Percentiles rank a stretch among this genome's conserved stretches.
These are phyloP conservation scores for Paraescarpia echinospica DNA, from an alignment of 1,140 invertebrate genomes.

Conservation along the genomic window DNA sequence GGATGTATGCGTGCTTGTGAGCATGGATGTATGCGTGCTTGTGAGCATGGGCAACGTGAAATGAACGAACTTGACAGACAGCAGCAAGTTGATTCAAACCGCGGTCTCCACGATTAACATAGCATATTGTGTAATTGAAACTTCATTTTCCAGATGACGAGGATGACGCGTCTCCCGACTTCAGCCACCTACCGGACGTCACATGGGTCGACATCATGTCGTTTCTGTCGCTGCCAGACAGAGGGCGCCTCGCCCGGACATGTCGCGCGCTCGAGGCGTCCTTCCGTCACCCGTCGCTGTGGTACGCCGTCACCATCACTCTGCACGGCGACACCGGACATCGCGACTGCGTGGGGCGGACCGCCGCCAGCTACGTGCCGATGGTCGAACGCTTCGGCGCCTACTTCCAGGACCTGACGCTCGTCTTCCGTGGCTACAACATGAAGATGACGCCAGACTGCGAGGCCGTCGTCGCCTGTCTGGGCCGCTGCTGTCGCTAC, in stretches of 20 bases:
- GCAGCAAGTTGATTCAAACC: too few relatives aligned
- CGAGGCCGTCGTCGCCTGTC: neutral
- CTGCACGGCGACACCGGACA: neutral
- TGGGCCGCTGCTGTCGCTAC: neutral
- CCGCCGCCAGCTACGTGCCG: neutral
- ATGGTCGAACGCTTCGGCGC: neutral
- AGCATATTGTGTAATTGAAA: neutral
- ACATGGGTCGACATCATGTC: conserved; percentile 10
- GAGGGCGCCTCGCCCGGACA: neutral
- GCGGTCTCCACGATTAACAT: neutral
- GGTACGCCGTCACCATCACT: neutral
- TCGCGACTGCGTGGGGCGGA: neutral
- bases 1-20: too few relatives aligned
- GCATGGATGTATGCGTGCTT: neutral
- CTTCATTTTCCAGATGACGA: neutral
- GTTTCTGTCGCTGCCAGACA: neutral
- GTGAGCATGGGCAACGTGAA: neutral
- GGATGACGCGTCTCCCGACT: neutral
- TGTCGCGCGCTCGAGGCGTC: conserved; percentile 3
- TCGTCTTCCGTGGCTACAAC: neutral
- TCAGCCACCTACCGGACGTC: neutral
- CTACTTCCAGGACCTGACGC: conserved; percentile 13
- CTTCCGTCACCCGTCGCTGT: neutral
- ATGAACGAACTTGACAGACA: too few relatives aligned
- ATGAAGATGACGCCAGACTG: neutral